Evolutionary conservation across 2,888 invertebrate species (phyloP), one percentile per base, ranked within the genome.

Genomic region (Antheraea assamensis): DNA sequence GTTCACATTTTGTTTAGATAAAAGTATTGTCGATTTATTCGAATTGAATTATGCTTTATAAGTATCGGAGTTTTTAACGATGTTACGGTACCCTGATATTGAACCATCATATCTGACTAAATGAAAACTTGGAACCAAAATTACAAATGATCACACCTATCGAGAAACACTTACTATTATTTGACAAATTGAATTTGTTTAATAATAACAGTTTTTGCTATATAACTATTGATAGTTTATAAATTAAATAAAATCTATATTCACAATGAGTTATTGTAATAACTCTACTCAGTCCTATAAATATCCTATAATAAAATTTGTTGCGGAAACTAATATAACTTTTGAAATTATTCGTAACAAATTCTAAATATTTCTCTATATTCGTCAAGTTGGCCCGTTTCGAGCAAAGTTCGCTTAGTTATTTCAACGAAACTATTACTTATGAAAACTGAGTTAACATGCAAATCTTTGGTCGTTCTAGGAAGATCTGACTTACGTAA

Each of bases 371-470:
- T 87, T 89, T 85, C 83, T 82, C 82, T 82, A 85, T 87, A 86
- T 87, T 86, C 85, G 86, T 87, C 83, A 86, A 90, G 86, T 89
- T 88, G 77, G 85, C 84, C 87, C 87, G 85, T 88, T 90, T 76
- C 75, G 79, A 81, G 83, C 83, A 80, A 89, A 90, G 85, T 88
- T 90, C 78, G 79, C 78, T 81, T 84, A 85, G 85, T 89, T 89
- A 88, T 90, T 88, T 88, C 82, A 85, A 89, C 85, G 85, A 87
- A 88, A 89, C 88, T 90, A 89, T 91, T 91, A 93, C 89, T 92
- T 90, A 91, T 88, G 88, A 89, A 90, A 92, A 90, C 89, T 82
- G 86, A 91, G 90, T 91, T 92, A 90, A 90, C 90, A 92, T 91
- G 92, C 90, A 93, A 93, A 92, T 93, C 91, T 88, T 85, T 82